phyloP scores from a whole-genome alignment of 2,113 vertebrate species.

The Dascyllus trimaculatus region DNA sequence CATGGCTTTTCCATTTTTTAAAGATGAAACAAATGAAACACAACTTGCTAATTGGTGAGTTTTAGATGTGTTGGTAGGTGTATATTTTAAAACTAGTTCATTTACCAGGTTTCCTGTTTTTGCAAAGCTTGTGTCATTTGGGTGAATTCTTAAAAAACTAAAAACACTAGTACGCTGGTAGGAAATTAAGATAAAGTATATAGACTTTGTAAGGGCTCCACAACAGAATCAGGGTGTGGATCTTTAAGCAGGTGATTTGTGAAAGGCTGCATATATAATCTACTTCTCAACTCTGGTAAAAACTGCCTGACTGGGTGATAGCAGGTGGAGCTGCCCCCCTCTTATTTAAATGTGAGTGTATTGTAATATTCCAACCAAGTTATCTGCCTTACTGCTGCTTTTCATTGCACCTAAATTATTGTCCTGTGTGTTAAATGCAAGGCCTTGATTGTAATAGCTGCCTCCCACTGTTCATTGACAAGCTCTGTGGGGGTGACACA shows the following conservation, averaged over 20 bases:
- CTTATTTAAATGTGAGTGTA: background rate
- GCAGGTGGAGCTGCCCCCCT: conserved; percentile 7
- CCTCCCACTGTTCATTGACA: conserved; percentile 41
- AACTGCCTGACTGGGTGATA: conserved; percentile 10
- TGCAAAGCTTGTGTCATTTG: background rate
- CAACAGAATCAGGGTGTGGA: conserved; percentile 13
- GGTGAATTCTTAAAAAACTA: background rate
- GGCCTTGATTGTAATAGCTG: conserved; percentile 59
- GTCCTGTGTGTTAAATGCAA: conserved; percentile 50
- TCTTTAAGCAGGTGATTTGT: conserved; percentile 27
- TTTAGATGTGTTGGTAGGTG: no score
- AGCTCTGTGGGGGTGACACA: background rate
- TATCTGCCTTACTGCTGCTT: conserved; percentile 28
- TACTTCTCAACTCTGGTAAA: background rate
- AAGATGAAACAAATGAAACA: no score
- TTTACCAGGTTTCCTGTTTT: background rate
- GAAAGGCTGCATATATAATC: conserved; percentile 33
- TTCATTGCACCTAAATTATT: conserved; percentile 50
- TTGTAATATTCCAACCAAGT: conserved; percentile 38
- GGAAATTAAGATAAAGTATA: background rate
- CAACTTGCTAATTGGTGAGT: no score
- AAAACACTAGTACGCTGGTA: background rate
- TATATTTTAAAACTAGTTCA: no score
- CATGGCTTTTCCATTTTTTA: no score
- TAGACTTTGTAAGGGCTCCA: background rate